Base-by-base conservation (phyloP, 35 echinoderm and acorn worm species). In the Acanthaster planci region DNA sequence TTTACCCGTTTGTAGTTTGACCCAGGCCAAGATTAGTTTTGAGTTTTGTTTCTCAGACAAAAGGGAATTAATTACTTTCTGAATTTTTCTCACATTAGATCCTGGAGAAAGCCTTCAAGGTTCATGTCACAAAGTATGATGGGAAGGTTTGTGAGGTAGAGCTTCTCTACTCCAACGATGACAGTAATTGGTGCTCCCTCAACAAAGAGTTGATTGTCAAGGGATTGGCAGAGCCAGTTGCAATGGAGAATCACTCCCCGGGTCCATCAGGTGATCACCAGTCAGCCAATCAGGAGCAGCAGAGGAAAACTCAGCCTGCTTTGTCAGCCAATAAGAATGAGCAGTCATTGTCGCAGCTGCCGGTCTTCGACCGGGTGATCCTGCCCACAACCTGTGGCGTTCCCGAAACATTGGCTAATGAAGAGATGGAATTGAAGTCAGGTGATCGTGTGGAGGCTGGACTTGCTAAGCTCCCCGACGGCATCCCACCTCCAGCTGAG, bases 221-320 rank as follows among this genome's bases (percentile, higher is more conserved):
- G 42, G 42, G 42, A 47, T 47, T 47, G 42, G 42, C 42, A 6
- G 12, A 47, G 42, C 42, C 42, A 47, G 12, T 47, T 12, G 12
- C 42, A 47, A 34, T 26, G 14, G 21, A 72, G 26, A 31, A 14
- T 8, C 22, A 72, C 9, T 72, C 64, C 23, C 64, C 64, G 2
- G 64, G 29, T 1, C 64, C 64, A 8, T 72, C 64, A 72, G 64
- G 64, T 72, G 64, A 72, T 72, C 64, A 72, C 15, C 64, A 2
- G 19, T 34, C 23, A 29, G 64, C 64, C 64, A 72, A 72, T 72
- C 26, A 34, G 64, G 29, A 72, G 64, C 64, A 26, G n/a, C 42
- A 6, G 4, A 47, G 12, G 4, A 47, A 47, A 47, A 47, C 4
- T 12, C 42, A 47, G 4, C 42, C 42, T 12, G 42, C n/a, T n/a